phyloP scores from a whole-genome alignment of 1,140 invertebrate genomes.

The Protaetia brevitarsis region DNA sequence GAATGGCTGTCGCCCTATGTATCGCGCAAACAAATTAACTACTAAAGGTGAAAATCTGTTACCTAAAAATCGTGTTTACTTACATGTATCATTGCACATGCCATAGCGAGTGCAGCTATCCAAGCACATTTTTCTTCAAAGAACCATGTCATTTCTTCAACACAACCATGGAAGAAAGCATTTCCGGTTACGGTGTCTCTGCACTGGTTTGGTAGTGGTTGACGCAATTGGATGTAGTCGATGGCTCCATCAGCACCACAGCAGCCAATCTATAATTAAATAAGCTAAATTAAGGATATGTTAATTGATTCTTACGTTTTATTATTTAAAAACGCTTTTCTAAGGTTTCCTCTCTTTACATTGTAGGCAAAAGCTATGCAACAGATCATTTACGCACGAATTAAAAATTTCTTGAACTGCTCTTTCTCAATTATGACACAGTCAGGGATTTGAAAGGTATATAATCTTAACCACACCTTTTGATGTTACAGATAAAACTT shows the following conservation, averaged over 20 bases:
- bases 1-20: too few species aligned
- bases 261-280: conserved; percentile 67
- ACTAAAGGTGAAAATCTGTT: too few species aligned
- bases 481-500: too few species aligned
- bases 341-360: conserved; percentile 1
- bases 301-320: background rate
- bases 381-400: too few species aligned
- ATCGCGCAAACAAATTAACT: too few species aligned
- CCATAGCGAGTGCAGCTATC: conserved; percentile 75
- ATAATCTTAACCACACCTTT: too few species aligned
- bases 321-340: background rate
- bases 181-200: conserved; percentile 84
- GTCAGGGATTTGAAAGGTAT: too few species aligned
- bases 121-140: conserved; percentile 77
- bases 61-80: conserved; percentile 46
- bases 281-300: background rate
- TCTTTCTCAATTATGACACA: too few species aligned
- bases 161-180: conserved; percentile 81
- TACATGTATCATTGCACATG: conserved; percentile 71
- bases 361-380: conserved; percentile 12
- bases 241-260: conserved; percentile 79
- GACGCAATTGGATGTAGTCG: conserved; percentile 72
- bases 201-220: conserved; percentile 76
- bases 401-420: too few species aligned
- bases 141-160: conserved; percentile 80